Evolutionary conservation across 2,113 vertebrate species (phyloP), one percentile per base, ranked within the genome.

Genomic region (Pagrus major): DNA sequence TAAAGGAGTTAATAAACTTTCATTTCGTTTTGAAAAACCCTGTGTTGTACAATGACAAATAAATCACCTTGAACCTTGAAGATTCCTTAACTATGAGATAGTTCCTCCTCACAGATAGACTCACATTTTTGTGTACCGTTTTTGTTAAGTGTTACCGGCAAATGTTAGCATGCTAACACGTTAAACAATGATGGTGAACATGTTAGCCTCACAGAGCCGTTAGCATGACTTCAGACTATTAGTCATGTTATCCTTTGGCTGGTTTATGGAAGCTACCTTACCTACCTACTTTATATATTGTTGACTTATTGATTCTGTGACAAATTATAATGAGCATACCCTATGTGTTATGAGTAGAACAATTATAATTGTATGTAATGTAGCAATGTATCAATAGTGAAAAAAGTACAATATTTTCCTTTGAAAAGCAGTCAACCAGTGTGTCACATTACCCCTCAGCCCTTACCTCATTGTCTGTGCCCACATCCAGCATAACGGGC

Each of bases 391-490:
- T 25, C 25, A 55, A 29, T 29, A 25, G 51, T 55, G 15, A 8
- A 54, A 54, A 27, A 54, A 54, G 9, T 23, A 42, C 41, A 42
- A 49, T 10, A 49, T 10, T 51, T 51, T 11, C n/a, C n/a, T 23
- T 35, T 59, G 31, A 35, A 59, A 60, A 8, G 59, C 35, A 15
- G 5, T 60, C 4, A 60, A 23, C 11, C 7, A 15, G 16, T n/a
- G 18, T 23, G 23, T 55, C 54, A 56, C n/a, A 66, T 78, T 25
- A 51, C 23, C 35, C 16, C 3, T 39, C 23, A 54, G 23, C 27
- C 61, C 85, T 89, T 95, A 99, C 98, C 96, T 97, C 93, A 84
- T 99, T 99, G 89, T 99, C 96, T 49, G 98, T 99, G 92, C 98
- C 98, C 79, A 99, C 97, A 2, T 99, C 98, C 91, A 99, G 82